Conservation (phyloP, 1,140 invertebrate genomes). For the Eupeodes corollae region DNA sequence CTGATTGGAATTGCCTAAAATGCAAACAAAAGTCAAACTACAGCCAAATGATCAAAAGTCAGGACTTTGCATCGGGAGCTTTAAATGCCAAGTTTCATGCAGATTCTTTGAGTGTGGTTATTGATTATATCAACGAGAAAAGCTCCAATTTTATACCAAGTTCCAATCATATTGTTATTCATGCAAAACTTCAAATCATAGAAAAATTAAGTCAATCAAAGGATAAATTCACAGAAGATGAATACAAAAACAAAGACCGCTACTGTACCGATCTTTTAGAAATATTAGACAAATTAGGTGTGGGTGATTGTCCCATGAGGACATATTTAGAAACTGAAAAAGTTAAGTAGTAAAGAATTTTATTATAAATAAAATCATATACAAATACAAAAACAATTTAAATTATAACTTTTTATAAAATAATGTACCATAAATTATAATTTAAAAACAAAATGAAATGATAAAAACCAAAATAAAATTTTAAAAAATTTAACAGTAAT, state of each 20-base stretch:
- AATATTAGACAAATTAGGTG: conserved; percentile 32
- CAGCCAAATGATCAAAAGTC: conserved; percentile 30
- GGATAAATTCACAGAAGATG: conserved; percentile 28
- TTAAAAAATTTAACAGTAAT: too few relatives aligned
- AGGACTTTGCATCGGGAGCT: conserved; percentile 30
- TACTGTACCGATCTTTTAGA: conserved; percentile 35
- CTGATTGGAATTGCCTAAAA: conserved; percentile 30
- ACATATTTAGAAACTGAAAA: conserved; percentile 20
- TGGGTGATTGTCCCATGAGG: conserved; percentile 34
- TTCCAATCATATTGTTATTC: conserved; percentile 28
- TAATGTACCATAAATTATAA: too few relatives aligned
- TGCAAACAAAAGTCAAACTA: conserved; percentile 33
- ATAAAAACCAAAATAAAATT: too few relatives aligned
- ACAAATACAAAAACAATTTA: too few relatives aligned
- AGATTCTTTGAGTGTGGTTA: conserved; percentile 24
- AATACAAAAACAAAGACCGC: conserved; percentile 16
- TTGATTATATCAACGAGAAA: conserved; percentile 31
- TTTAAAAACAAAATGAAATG: too few relatives aligned
- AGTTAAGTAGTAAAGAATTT: neutral
- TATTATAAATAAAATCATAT: too few relatives aligned
- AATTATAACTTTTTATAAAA: too few relatives aligned
- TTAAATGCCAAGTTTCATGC: conserved; percentile 31
- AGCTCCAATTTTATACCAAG: conserved; percentile 27
- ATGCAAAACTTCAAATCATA: conserved; percentile 30
- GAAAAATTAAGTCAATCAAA: conserved; percentile 13